Evolutionary conservation across 2,888 invertebrate species (phyloP).

Genomic region (Temnothorax ravouxi): DNA sequence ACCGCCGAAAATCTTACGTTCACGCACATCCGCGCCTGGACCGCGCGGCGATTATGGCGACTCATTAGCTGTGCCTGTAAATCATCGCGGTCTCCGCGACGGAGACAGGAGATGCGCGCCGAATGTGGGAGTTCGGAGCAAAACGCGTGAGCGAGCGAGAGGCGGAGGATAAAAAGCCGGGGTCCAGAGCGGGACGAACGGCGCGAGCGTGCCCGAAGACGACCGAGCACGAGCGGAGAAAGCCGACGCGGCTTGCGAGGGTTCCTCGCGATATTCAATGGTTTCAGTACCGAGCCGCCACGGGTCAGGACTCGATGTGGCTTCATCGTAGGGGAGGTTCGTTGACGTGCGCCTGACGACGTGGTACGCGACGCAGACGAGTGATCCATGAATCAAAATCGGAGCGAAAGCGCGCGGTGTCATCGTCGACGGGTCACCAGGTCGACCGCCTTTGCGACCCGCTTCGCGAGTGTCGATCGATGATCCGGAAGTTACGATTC

Average conservation of each 20-base stretch:
- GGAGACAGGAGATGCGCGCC: slow-evolving; percentile 28
- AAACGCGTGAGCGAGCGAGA: slow-evolving; percentile 7
- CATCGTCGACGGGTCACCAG: not conserved
- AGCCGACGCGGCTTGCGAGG: slow-evolving; percentile 78
- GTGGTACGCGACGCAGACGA: slow-evolving; percentile 30
- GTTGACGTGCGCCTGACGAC: slow-evolving; percentile 36
- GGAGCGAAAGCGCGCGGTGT: not conserved
- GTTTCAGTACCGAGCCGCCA: slow-evolving; percentile 85
- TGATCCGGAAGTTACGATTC: slow-evolving; percentile 15
- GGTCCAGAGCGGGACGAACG: slow-evolving; percentile 43
- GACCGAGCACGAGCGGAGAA: slow-evolving; percentile 71
- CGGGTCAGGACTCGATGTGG: slow-evolving; percentile 84
- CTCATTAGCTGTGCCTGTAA: slow-evolving; percentile 82
- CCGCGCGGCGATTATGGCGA: slow-evolving; percentile 77
- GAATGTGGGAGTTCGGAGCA: slow-evolving; percentile 56
- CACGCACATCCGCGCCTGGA: slow-evolving; percentile 61
- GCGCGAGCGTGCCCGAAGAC: slow-evolving; percentile 73
- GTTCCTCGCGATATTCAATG: slow-evolving; percentile 81
- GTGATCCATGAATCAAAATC: slow-evolving; percentile 68
- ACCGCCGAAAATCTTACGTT: slow-evolving; percentile 53
- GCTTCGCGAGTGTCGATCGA: slow-evolving; percentile 20
- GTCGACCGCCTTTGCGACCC: not conserved
- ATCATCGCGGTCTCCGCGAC: slow-evolving; percentile 78
- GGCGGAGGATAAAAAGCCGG: slow-evolving; percentile 22
- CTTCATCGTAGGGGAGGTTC: slow-evolving; percentile 48